These are phyloP conservation scores for Calypte anna DNA, from an alignment of 2,113 vertebrate species.

Conservation along the genomic window DNA sequence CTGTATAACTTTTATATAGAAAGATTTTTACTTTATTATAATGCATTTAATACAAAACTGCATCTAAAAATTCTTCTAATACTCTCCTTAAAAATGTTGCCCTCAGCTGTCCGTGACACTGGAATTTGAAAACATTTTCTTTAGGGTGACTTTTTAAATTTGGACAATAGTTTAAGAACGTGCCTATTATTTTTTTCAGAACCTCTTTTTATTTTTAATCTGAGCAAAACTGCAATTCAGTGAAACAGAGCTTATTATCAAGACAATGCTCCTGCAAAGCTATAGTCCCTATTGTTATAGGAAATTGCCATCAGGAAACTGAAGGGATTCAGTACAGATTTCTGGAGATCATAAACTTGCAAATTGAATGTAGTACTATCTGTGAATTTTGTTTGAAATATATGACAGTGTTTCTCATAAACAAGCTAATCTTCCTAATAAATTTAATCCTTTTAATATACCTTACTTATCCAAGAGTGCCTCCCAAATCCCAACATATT, in stretches of 20 bases:
- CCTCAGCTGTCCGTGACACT: not conserved
- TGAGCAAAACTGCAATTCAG: not conserved
- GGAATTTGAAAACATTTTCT: not conserved
- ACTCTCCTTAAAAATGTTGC: not conserved
- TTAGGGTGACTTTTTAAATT: not conserved
- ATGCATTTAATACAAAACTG: not conserved
- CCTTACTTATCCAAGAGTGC: not conserved
- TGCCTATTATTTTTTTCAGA: not conserved
- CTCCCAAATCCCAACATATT: not conserved
- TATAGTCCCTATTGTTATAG: not conserved
- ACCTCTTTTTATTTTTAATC: not conserved
- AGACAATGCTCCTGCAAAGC: not conserved
- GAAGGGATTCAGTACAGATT: not conserved
- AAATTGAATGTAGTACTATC: not conserved
- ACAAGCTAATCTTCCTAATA: not conserved
- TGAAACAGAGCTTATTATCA: conserved; percentile 27
- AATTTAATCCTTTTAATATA: not conserved
- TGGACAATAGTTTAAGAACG: not conserved
- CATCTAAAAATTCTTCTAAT: not conserved
- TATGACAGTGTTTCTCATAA: not conserved
- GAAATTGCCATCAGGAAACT: not conserved
- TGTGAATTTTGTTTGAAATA: not conserved
- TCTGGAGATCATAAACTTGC: not conserved
- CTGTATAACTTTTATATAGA: not conserved
- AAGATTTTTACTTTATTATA: not conserved